These are phyloP conservation scores for Clarias pachynema DNA, from an alignment of 2,797 vertebrate genomes.

Conservation along the genomic window DNA sequence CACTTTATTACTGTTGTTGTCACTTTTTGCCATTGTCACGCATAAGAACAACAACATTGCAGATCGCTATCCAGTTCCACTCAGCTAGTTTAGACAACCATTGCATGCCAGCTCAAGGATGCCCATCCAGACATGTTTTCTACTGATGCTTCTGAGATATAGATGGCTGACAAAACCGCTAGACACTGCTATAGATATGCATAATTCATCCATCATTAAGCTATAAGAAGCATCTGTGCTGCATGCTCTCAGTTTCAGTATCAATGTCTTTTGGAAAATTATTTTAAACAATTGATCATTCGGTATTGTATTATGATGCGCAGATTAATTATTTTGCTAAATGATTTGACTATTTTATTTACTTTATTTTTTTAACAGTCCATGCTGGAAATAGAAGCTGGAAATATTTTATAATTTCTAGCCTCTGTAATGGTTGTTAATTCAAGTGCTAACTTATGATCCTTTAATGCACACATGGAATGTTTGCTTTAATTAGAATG, in stretches of 20 bases:
- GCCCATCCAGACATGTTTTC: background rate
- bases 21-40: background rate
- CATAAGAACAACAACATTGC: background rate
- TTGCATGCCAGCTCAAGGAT: background rate
- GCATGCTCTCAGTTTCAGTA: background rate
- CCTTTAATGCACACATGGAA: background rate
- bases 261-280: background rate
- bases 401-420: background rate
- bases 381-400: too few relatives aligned
- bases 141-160: background rate
- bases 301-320: background rate
- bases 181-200: background rate
- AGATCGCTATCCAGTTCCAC: background rate
- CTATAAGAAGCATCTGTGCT: background rate
- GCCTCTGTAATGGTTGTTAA: background rate
- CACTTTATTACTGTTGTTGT: background rate
- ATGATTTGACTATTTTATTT: background rate
- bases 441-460: background rate
- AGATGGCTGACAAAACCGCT: background rate
- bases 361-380: background rate
- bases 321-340: background rate
- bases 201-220: background rate
- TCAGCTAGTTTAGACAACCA: background rate
- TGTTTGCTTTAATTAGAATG: background rate
- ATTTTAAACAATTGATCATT: background rate